These are phyloP conservation scores for Megastigmus dorsalis DNA, from an alignment of 2,888 invertebrate genomes.

Conservation along the genomic window DNA sequence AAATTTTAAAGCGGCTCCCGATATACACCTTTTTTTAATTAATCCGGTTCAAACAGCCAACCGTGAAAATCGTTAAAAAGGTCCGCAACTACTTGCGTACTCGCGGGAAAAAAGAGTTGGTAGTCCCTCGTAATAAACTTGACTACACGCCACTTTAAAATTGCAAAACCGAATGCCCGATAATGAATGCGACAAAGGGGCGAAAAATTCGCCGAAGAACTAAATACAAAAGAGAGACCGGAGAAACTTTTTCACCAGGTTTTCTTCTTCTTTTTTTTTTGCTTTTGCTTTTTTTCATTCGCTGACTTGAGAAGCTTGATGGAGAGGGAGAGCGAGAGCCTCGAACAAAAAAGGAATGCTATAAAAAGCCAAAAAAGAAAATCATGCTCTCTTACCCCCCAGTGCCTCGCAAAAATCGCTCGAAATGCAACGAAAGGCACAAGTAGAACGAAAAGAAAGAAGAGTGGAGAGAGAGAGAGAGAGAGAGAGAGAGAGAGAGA, in stretches of 20 bases:
- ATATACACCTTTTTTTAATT: constrained; percentile 16
- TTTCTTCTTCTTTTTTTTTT: too few relatives aligned
- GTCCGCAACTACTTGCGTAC: too few relatives aligned
- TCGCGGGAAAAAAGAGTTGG: neutral
- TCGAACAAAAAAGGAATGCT: constrained; percentile 12
- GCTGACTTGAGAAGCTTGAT: constrained; percentile 51
- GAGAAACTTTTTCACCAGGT: constrained; percentile 49
- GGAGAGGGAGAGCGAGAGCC: neutral
- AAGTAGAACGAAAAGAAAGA: constrained; percentile 16
- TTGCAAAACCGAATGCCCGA: constrained; percentile 14
- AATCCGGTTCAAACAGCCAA: neutral
- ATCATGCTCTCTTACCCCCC: constrained; percentile 8
- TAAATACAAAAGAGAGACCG: constrained; percentile 16
- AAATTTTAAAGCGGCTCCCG: constrained; percentile 9
- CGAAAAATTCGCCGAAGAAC: neutral
- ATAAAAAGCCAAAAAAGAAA: constrained; percentile 18
- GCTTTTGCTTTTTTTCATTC: too few relatives aligned
- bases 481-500: neutral
- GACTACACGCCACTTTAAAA: constrained; percentile 14
- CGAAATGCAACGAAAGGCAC: constrained; percentile 26
- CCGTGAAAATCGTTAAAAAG: constrained; percentile 1
- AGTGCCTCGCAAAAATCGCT: constrained; percentile 22
- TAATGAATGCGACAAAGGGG: constrained; percentile 35
- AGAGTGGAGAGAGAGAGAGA: neutral
- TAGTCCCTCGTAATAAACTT: constrained; percentile 7